phyloP scores from a whole-genome alignment of 2,888 invertebrate species.

The Drosophila histrio region DNA sequence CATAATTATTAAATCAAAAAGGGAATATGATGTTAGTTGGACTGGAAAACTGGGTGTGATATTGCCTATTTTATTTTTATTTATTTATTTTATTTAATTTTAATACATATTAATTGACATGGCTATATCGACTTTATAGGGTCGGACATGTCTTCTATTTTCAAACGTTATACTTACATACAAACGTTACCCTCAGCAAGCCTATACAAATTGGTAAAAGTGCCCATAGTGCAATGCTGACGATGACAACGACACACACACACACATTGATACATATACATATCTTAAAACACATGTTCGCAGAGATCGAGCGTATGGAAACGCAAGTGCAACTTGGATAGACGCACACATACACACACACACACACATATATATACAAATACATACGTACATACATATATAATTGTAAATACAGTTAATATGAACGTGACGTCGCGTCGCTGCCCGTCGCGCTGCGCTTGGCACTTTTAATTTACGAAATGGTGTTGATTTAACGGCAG shows the following conservation, averaged over 20 bases:
- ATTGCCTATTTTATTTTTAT: too few species aligned
- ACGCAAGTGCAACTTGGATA: constrained; percentile 19
- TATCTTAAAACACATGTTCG: constrained; percentile 41
- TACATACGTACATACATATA: constrained; percentile 30
- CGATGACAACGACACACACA: constrained; percentile 1
- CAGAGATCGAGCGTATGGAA: constrained; percentile 18
- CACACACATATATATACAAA: background rate
- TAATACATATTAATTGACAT: too few species aligned
- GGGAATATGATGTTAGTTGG: too few species aligned
- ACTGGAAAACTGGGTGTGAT: too few species aligned
- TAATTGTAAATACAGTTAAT: constrained; percentile 77
- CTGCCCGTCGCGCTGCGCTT: constrained; percentile 52
- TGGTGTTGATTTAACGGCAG: constrained; percentile 81
- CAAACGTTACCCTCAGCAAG: too few species aligned
- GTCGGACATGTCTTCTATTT: too few species aligned
- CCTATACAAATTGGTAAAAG: too few species aligned
- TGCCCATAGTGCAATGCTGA: too few species aligned
- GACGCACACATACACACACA: constrained; percentile 4
- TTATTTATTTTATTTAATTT: too few species aligned
- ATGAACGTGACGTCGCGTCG: constrained; percentile 51
- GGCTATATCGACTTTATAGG: too few species aligned
- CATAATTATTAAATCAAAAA: too few species aligned
- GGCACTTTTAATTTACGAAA: constrained; percentile 81
- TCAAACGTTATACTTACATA: too few species aligned
- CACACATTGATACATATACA: constrained; percentile 10